A percentile compares a stretch with the other conserved stretches of the same genome.
These are phyloP conservation scores for Phyllostomus hastatus DNA, from an alignment of 2,113 vertebrate genomes.

Conservation along the genomic window DNA sequence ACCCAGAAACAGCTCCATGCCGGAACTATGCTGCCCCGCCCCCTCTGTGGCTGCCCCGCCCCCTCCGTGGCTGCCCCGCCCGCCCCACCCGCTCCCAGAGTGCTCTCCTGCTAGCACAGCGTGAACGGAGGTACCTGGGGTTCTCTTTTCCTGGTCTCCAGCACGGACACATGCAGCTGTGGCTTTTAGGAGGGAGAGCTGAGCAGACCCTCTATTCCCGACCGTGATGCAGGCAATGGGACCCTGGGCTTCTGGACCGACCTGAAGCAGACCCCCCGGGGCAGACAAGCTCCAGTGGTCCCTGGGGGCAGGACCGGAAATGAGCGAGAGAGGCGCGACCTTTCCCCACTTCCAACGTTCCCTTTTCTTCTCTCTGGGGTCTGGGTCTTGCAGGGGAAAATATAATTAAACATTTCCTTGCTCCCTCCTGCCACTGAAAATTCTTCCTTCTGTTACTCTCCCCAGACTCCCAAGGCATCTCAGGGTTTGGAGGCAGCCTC, in stretches of 20 bases:
- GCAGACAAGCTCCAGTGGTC: neutral
- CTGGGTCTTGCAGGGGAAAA: neutral
- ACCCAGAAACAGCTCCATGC: neutral
- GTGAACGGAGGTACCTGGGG: neutral
- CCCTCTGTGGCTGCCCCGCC: neutral
- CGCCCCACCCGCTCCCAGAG: too few species aligned
- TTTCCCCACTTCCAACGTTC: neutral
- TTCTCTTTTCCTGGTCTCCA: neutral
- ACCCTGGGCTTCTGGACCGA: neutral
- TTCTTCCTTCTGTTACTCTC: neutral
- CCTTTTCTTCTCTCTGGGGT: neutral
- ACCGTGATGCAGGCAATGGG: neutral
- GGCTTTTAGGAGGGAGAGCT: neutral
- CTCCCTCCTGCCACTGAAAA: neutral
- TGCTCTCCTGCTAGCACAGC: neutral
- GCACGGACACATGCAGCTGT: neutral
- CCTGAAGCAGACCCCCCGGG: rapidly evolving
- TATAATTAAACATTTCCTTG: neutral
- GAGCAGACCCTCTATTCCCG: neutral
- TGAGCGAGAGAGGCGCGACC: rapidly evolving
- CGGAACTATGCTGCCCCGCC: rapidly evolving
- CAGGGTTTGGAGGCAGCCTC: neutral
- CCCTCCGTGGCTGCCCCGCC: neutral
- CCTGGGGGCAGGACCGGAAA: rapidly evolving
- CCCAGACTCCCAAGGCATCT: neutral